phyloP scores from a whole-genome alignment of 2,113 vertebrate genomes.

The Hydropotes inermis region DNA sequence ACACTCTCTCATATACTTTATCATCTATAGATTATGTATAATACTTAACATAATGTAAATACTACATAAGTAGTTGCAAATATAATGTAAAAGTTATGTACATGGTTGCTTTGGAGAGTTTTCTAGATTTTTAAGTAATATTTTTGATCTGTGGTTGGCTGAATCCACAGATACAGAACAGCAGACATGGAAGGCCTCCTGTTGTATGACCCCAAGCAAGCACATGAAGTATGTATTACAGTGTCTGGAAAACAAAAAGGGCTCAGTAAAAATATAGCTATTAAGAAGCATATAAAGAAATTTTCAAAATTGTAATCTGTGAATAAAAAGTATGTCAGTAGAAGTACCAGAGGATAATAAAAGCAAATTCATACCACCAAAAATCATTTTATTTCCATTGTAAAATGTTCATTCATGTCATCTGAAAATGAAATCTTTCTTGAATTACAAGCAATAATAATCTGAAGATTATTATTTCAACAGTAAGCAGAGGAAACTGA shows the following conservation, averaged over 20 bases:
- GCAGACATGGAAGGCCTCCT: not conserved
- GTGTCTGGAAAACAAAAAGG: not conserved
- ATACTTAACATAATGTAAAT: not conserved
- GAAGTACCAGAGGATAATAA: not conserved
- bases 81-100: not conserved
- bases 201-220: not conserved
- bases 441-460: not conserved
- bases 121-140: not conserved
- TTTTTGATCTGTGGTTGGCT: not conserved
- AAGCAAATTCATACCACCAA: not conserved
- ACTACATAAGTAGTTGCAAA: not conserved
- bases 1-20: not conserved
- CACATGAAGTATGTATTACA: not conserved
- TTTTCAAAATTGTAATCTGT: not conserved
- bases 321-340: not conserved
- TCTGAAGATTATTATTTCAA: not conserved
- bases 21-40: not conserved
- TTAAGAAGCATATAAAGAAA: not conserved
- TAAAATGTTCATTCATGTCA: not conserved
- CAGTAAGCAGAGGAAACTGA: not conserved
- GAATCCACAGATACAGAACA: not conserved
- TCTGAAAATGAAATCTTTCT: constrained; percentile 15
- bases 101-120: not conserved
- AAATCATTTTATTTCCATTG: not conserved
- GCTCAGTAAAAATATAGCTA: not conserved